Evolutionary conservation across 1,140 invertebrate species (phyloP).

Genomic region (Chlorops oryzae): DNA sequence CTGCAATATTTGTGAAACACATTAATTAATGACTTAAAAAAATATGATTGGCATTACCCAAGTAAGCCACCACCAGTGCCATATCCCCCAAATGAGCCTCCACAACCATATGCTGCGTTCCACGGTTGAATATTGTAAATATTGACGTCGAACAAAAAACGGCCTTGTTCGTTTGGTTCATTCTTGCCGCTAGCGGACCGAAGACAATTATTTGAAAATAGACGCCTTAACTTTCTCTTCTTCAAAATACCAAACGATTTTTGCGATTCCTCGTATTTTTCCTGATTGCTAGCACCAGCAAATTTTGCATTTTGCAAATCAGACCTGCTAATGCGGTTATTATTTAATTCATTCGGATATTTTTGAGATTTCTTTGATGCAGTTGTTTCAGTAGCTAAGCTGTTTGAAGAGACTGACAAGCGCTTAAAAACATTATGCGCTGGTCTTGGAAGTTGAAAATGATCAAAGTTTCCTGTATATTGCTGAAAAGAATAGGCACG

Average conservation of each 20-base stretch:
- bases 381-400: too few species aligned
- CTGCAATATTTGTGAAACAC: too few species aligned
- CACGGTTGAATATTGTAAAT: constrained; percentile 37
- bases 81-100: constrained; percentile 15
- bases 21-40: constrained; percentile 1
- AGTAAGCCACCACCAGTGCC: constrained; percentile 11
- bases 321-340: constrained; percentile 13
- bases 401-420: too few species aligned
- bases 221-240: constrained; percentile 20
- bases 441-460: too few species aligned
- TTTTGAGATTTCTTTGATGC: too few species aligned
- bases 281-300: constrained; percentile 35
- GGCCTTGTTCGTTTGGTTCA: constrained; percentile 29
- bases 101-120: constrained; percentile 9
- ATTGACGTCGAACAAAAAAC: constrained; percentile 41
- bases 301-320: constrained; percentile 41
- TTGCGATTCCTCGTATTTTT: constrained; percentile 29
- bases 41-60: constrained; percentile 9
- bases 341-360: too few species aligned
- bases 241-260: constrained; percentile 32
- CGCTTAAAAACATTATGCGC: too few species aligned
- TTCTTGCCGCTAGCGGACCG: constrained; percentile 13
- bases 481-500: too few species aligned
- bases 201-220: constrained; percentile 23
- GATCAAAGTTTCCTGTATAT: too few species aligned